Base-by-base conservation (phyloP, 1,140 invertebrate species). In the Hyles vespertilio region DNA sequence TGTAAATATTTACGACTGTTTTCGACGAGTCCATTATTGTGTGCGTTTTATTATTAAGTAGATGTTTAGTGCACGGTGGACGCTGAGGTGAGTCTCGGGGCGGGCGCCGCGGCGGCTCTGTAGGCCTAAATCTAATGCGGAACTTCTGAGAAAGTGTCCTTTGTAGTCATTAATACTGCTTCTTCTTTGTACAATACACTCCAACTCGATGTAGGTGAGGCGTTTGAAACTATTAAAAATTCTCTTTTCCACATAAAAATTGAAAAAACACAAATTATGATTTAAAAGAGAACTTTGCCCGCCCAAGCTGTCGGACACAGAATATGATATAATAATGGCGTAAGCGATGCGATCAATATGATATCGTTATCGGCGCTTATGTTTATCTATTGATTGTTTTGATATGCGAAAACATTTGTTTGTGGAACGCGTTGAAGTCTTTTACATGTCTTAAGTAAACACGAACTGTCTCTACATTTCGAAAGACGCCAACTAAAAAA, bases 371-470 rank as follows among this genome's bases (percentile, higher is more conserved):
- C 80, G 58, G 50, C 33, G 58, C 63, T 70, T 67, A 72, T 70
- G 56, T 53, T 68, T 72, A 73, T 69, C 69, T 71, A 68, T 78
- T 55, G 67, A 71, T 69, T 40, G 58, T 74, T 66, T 65, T 63
- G 77, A 84, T 81, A 78, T 76, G 72, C 51, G 11, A 55, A 50
- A 50, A 40, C 34, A 47, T 61, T 74, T 72, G 57, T 72, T 72
- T 74, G 67, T 71, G 58, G 58, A 52, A 69, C 83, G 78, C 85
- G 85, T 88, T 87, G 81, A 87, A 76, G 72, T 88, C 85, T 88
- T 88, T 87, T 83, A 59, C 72, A 73, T 76, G 51, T 43, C 3
- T 10, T 59, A 51, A 58, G 34, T 65, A 63, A 61, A 63, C 58
- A 58, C 58, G 47, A 43, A 8, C 8, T 8, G 36, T 40, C 36